Evolutionary conservation across 2,797 vertebrate genomes (phyloP), one percentile per base, ranked within the genome.

Genomic region (Chloroceryle amazona): DNA sequence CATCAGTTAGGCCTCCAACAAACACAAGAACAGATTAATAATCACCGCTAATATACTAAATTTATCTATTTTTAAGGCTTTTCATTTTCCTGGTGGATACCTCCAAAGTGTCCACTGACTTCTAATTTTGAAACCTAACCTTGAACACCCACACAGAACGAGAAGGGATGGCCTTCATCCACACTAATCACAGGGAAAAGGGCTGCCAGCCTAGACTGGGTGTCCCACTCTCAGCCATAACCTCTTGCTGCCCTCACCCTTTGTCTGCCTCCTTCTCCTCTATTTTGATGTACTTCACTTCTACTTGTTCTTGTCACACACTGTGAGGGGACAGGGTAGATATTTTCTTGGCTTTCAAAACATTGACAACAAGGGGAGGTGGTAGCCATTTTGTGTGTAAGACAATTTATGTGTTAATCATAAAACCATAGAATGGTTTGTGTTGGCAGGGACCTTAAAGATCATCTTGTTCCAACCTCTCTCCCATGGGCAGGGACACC

Each of bases 211-310:
- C n/a, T 29, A 37, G 15, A 4, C 17, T 0, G 1, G 1, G 9
- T 3, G 4, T 63, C 66, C 54, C 26, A 8, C 2, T 22, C 16
- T 37, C 14, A 39, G 16, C 25, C 0, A 0, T 10, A 33, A 35
- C 9, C 0, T 0, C 29, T 79, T 51, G n/a, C n/a, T 76, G 23
- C 19, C 29, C 31, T 71, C 22, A 31, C 3, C 5, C 18, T 75
- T 39, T 19, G 10, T 12, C 13, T 62, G 8, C 28, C 16, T 62
- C 7, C 22, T 81, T 35, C 37, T 39, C 15, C 12, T 25, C 10
- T 60, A 1, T 14, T 37, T 42, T 72, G 25, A 33, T 54, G 28
- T 41, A 18, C 22, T 39, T 70, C 26, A 2, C 5, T 73, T 76
- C 9, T 39, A 10, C 19, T 57, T 31, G 5, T 23, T 44, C 39